Evolutionary conservation across 2,888 invertebrate genomes (phyloP).

Genomic region (Nemoura dubitans): DNA sequence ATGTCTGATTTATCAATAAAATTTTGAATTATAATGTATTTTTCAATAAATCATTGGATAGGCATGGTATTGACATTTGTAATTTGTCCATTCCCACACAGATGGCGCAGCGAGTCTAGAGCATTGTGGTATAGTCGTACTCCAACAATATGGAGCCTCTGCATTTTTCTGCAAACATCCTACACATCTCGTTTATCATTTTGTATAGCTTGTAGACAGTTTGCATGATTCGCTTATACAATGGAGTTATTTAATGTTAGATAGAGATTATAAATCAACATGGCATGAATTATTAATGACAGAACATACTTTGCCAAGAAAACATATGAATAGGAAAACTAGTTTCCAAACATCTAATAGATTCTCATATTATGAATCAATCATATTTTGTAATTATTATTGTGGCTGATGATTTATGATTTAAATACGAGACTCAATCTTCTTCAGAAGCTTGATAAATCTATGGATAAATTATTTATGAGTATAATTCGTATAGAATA

Average conservation of each 20-base stretch:
- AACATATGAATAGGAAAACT: background rate
- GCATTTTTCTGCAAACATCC: background rate
- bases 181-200: background rate
- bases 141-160: background rate
- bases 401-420: constrained; percentile 21
- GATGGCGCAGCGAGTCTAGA: background rate
- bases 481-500: background rate
- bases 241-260: background rate
- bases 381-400: constrained; percentile 22
- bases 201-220: background rate
- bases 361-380: constrained; percentile 1
- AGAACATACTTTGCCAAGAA: background rate
- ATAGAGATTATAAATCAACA: background rate
- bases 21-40: no score
- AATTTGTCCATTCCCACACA: background rate
- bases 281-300: background rate
- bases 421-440: background rate
- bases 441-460: constrained; percentile 13
- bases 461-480: background rate
- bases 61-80: no score
- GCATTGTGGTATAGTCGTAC: background rate
- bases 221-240: constrained; percentile 12
- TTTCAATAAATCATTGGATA: no score
- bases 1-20: no score
- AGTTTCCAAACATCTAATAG: background rate